Base-by-base conservation (phyloP, 2,888 invertebrate species). In the Agrotis ipsilon region DNA sequence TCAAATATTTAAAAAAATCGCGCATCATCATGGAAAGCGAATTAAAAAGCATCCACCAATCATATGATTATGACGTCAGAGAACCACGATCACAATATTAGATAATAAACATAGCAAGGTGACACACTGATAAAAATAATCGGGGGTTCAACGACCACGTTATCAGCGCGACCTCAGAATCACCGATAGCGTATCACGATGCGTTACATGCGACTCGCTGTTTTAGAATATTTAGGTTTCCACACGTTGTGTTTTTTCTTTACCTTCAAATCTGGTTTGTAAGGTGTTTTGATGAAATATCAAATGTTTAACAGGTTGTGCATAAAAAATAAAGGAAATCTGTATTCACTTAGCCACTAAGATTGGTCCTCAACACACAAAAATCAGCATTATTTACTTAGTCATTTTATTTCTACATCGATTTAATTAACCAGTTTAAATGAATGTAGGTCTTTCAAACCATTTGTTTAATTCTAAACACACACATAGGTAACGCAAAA, bases 151-250 rank as follows among this genome's bases (percentile, higher is more conserved):
- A 86, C 82, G 84, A 87, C 87, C 90, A 65, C 45, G 68, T 57
- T 90, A 91, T 91, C 91, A 87, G 59, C 24, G 48, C 82, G 89
- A 89, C 90, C 89, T 87, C 84, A 78, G 87, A 85, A 87, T 91
- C 90, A 90, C 90, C 90, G 91, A 91, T 90, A 88, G 52, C 55
- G 14, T 80, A 80, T 73, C 73, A 58, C 54, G 54, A 59, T 72
- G 72, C 58, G 51, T 66, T 65, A 64, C 48, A 54, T 58, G 54
- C 54, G 68, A 61, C 58, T 45, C 45, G 48, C 49, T 19, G 58
- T 57, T 72, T 49, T 68, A 48, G 61, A 61, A 58, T 80, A 21
- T 45, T 73, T 54, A 7, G 18, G 45, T 27, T 16, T 49, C 24
- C 32, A 2, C 5, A n/a, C 7, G 7, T 43, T 57, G 32, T 43